phyloP scores from a whole-genome alignment of 1,140 invertebrate genomes.

The Diuraphis noxia region DNA sequence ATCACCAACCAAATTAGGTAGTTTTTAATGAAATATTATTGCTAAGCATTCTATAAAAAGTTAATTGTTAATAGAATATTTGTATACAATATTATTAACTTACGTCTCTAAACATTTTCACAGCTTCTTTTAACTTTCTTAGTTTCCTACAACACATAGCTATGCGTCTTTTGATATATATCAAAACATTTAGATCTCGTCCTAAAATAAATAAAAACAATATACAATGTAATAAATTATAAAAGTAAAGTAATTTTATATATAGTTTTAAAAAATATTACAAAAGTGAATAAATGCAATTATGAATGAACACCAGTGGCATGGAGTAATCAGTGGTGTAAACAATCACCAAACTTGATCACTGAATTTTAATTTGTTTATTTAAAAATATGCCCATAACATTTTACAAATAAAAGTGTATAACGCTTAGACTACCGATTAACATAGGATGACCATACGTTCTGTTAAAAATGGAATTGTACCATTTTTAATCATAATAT shows the following conservation, averaged over 20 bases:
- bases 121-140: constrained; percentile 90
- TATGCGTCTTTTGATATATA: constrained; percentile 90
- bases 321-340: too few species aligned
- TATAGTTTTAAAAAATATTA: background rate
- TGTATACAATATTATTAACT: constrained; percentile 56
- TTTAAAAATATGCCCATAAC: too few species aligned
- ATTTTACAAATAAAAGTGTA: too few species aligned
- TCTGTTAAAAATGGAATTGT: too few species aligned
- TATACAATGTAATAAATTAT: background rate
- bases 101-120: constrained; percentile 95
- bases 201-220: constrained; percentile 60
- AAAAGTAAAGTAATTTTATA: background rate
- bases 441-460: too few species aligned
- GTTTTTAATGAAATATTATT: background rate
- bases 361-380: too few species aligned
- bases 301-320: too few species aligned
- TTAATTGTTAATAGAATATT: constrained; percentile 33
- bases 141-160: constrained; percentile 97
- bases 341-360: too few species aligned
- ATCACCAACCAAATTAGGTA: background rate
- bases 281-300: too few species aligned
- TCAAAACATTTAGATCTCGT: constrained; percentile 92
- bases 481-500: too few species aligned
- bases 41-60: background rate
- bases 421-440: too few species aligned